Percentiles rank a stretch among this genome's conserved stretches.
phyloP scores from a whole-genome alignment of 92 coral and sea anemone genomes.

The Pocillopora grandis region DNA sequence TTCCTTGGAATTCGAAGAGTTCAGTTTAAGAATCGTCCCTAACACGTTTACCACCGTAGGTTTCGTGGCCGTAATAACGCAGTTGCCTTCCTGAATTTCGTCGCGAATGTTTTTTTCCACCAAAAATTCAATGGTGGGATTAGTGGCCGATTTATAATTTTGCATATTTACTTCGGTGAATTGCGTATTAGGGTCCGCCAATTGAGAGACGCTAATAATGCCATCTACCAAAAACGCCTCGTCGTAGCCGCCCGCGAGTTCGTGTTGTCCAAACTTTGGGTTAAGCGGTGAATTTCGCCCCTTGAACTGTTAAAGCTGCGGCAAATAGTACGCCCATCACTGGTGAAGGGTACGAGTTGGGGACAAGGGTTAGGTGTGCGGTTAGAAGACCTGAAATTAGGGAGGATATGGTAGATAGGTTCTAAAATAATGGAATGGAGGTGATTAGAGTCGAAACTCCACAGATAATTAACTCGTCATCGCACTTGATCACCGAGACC shows the following conservation, averaged over 20 bases:
- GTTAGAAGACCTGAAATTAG: neutral
- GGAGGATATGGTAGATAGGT: constrained; percentile 1
- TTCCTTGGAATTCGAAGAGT: constrained; percentile 11
- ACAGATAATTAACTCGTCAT: constrained; percentile 13
- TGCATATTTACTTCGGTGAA: constrained; percentile 23
- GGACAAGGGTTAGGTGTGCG: constrained; percentile 16
- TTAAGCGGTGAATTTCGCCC: constrained; percentile 7
- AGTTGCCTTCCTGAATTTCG: no score
- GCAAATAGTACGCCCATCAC: constrained; percentile 30
- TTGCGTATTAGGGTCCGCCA: constrained; percentile 4
- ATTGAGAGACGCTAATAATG: constrained; percentile 36
- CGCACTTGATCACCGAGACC: constrained; percentile 8
- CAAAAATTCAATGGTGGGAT: neutral
- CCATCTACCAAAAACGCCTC: constrained; percentile 28
- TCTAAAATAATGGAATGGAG: constrained; percentile 6
- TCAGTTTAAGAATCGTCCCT: constrained; percentile 57
- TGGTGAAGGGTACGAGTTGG: constrained; percentile 21
- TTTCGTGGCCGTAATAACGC: constrained; percentile 20
- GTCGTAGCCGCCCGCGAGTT: constrained; percentile 34
- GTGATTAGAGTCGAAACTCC: constrained; percentile 27
- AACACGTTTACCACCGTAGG: constrained; percentile 52
- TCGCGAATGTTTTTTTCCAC: neutral
- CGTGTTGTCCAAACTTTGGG: neutral
- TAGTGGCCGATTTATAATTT: constrained; percentile 46
- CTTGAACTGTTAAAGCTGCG: constrained; percentile 35